Evolutionary conservation across 2,113 vertebrate genomes (phyloP).

Genomic region (Syngnathoides biaculeatus): DNA sequence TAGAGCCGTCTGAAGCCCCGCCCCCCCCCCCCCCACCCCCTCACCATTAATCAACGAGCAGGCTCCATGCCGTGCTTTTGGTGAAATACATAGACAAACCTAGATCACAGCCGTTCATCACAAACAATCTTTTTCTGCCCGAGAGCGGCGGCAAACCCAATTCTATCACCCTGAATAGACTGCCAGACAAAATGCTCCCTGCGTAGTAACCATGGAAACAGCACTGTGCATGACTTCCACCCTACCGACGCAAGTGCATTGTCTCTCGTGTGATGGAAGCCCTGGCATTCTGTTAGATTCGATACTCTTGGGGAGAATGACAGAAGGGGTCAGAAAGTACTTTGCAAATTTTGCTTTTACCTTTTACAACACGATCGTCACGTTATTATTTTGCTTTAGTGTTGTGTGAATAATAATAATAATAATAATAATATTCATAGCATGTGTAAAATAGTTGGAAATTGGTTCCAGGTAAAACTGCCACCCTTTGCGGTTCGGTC

Average conservation of each 20-base stretch:
- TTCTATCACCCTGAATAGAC: slow-evolving; percentile 4
- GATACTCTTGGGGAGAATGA: not conserved
- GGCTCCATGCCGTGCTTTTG: slow-evolving; percentile 32
- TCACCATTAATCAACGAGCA: slow-evolving; percentile 60
- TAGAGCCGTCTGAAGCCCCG: slow-evolving; percentile 5
- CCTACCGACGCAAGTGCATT: not conserved
- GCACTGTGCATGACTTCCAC: not conserved
- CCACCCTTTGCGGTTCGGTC: not conserved
- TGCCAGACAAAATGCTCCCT: slow-evolving; percentile 6
- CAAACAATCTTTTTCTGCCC: slow-evolving; percentile 4
- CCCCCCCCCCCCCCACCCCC: slow-evolving; percentile 4
- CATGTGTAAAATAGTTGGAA: not conserved
- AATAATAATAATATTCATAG: too few species aligned
- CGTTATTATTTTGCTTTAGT: not conserved
- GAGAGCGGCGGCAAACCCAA: not conserved
- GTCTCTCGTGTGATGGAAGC: not conserved
- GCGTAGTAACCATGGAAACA: slow-evolving; percentile 6
- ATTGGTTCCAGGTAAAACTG: too few species aligned
- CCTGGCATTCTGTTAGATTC: not conserved
- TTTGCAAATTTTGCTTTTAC: not conserved
- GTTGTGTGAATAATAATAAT: not conserved
- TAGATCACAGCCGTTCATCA: slow-evolving; percentile 2
- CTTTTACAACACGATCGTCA: not conserved
- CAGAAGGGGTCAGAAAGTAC: not conserved
- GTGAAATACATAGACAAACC: slow-evolving; percentile 43